A percentile compares a stretch with the other conserved stretches of the same genome.
phyloP scores from a whole-genome alignment of 2,888 invertebrate genomes.

The Balanococcus diminutus region DNA sequence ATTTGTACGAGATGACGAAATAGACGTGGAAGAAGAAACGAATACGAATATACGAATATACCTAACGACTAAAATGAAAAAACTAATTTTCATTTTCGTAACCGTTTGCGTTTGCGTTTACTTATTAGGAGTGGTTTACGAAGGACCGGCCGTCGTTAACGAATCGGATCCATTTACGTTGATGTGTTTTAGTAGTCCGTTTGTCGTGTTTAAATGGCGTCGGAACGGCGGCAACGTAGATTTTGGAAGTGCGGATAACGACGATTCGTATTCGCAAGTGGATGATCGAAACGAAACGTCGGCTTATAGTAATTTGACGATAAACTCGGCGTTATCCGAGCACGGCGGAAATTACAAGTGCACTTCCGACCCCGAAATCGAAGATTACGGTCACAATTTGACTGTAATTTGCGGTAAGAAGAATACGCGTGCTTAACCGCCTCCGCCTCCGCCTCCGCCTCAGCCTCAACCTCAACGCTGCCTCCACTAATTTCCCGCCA shows the following conservation, averaged over 20 bases:
- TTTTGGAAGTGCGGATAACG: neutral
- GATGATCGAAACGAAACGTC: neutral
- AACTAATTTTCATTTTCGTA: too few relatives aligned
- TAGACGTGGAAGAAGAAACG: too few relatives aligned
- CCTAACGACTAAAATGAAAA: too few relatives aligned
- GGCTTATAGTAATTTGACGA: neutral
- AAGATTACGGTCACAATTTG: conserved; percentile 39
- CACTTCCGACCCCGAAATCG: conserved; percentile 7
- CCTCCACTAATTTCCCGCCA: too few relatives aligned
- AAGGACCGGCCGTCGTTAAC: conserved; percentile 6
- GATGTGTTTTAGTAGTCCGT: neutral
- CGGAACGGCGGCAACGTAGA: neutral
- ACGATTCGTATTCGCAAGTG: neutral
- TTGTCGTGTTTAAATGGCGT: neutral
- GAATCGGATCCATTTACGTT: conserved; percentile 11
- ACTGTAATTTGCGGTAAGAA: conserved; percentile 29
- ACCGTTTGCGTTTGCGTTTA: conserved; percentile 8
- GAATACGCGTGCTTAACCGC: too few relatives aligned
- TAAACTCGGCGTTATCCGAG: neutral
- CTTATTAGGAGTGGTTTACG: conserved; percentile 29
- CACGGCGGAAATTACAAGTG: conserved; percentile 24
- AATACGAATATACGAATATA: too few relatives aligned
- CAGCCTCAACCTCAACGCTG: too few relatives aligned
- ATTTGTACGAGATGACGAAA: too few relatives aligned
- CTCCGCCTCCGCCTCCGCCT: too few relatives aligned